Base-by-base conservation (phyloP, 1,140 invertebrate genomes). In the Pristionchus pacificus region DNA sequence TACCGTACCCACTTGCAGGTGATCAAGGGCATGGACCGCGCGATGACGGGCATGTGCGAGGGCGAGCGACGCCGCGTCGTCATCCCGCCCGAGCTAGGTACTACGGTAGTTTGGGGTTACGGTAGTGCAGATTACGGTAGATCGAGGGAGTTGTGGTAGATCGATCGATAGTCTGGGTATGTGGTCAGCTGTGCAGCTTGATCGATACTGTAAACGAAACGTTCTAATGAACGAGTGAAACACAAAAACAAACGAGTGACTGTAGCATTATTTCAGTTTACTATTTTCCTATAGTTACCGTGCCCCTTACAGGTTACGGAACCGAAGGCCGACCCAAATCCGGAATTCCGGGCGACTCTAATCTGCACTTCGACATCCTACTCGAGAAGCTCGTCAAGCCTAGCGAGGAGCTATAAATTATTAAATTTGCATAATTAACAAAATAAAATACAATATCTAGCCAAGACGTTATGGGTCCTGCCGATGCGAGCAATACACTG, bases 21-120 rank as follows among this genome's bases (percentile, higher is more conserved):
- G 15, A 84, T 82, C 28, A 70, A 72, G 62, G 80, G 82, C 65
- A 84, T 83, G 79, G 80, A 82, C 58, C 38, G 74, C 30, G 80
- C 80, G 2, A 82, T 83, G 81, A 62, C 63, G 19, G 82, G 75
- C 25, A 87, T 87, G 87, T 87, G 87, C 82, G 85, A 86, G 76
- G 86, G 85, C 68, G 87, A 87, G 69, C 84, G 86, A 66, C 80
- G 87, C 30, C 86, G 86, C 73, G 77, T 87, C 24, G 83, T 86
- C 13, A 86, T 87, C 65, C 87, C 87, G 24, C 79, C 86, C 66
- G 84, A 86, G 32, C 79, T 86, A 65, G 86, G 84, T 79, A 19
- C 49, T 31, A 25, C 27, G 24, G 15, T 28, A 13, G 24, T 74
- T 77, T n/a, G 1, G 19, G 29, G 55, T 10, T 27, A 75, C n/a